Conservation (phyloP, 2,888 invertebrate species). For the Strigamia maritima region DNA sequence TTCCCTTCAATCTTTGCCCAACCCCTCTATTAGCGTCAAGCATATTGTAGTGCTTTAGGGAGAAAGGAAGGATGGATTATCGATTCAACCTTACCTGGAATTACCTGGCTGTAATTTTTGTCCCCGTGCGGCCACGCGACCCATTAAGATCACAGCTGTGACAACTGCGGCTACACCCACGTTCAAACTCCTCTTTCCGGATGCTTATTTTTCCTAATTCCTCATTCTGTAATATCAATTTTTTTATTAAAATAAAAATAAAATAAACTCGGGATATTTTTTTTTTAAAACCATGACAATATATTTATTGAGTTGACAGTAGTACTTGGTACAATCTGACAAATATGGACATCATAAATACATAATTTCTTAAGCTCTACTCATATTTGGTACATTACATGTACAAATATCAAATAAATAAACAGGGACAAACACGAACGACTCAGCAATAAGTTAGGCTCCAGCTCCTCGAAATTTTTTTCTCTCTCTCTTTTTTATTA, state of each 20-base stretch:
- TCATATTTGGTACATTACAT: constrained; percentile 43
- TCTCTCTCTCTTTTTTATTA: background rate
- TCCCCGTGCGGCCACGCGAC: constrained; percentile 4
- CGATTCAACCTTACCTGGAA: constrained; percentile 4
- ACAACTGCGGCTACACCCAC: constrained; percentile 4
- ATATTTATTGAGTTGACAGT: constrained; percentile 42
- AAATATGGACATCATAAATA: constrained; percentile 43
- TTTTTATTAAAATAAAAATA: background rate
- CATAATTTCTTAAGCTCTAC: constrained; percentile 42
- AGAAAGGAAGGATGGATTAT: background rate
- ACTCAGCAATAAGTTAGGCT: constrained; percentile 38
- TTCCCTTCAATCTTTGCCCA: background rate
- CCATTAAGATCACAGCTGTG: constrained; percentile 4
- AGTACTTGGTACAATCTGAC: constrained; percentile 43
- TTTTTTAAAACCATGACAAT: constrained; percentile 42
- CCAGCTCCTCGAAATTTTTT: constrained; percentile 6
- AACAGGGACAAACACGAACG: constrained; percentile 40
- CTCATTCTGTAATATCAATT: background rate
- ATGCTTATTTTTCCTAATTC: background rate
- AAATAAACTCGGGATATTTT: background rate
- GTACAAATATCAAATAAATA: constrained; percentile 43
- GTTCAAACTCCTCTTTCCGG: background rate
- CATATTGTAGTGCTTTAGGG: background rate
- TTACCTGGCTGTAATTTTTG: background rate
- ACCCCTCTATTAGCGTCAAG: constrained; percentile 4